phyloP scores from a whole-genome alignment of 1,140 invertebrate species.

The Apolygus lucorum region DNA sequence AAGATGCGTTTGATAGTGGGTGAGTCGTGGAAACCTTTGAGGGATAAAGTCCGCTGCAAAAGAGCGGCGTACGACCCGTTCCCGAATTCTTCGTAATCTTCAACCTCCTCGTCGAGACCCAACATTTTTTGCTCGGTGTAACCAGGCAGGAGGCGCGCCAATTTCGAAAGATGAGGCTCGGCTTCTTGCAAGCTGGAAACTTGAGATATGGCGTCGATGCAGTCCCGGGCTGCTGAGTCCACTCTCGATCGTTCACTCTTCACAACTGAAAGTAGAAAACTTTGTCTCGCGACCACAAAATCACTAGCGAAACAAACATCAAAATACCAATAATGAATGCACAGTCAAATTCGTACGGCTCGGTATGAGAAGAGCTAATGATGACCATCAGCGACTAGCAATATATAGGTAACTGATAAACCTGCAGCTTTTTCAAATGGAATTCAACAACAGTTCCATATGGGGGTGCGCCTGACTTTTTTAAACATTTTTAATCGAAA shows the following conservation, averaged over 20 bases:
- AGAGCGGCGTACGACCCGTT: slow-evolving; percentile 20
- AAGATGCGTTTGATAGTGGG: slow-evolving; percentile 22
- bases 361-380: no score
- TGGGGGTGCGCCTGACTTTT: no score
- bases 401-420: no score
- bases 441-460: no score
- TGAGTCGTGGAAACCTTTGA: neutral
- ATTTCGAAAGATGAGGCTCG: slow-evolving; percentile 4
- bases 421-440: no score
- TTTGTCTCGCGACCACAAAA: slow-evolving; percentile 7
- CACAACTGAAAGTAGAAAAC: slow-evolving; percentile 22
- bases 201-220: neutral
- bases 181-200: slow-evolving; percentile 5
- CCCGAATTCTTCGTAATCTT: slow-evolving; percentile 37
- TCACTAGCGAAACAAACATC: neutral
- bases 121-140: slow-evolving; percentile 54
- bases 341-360: no score
- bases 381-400: no score
- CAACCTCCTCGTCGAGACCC: slow-evolving; percentile 35
- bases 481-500: no score
- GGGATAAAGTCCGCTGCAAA: slow-evolving; percentile 17
- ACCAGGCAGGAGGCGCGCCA: slow-evolving; percentile 45
- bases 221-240: neutral
- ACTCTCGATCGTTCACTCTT: neutral
- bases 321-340: no score